Evolutionary conservation across 2,888 invertebrate genomes (phyloP), one percentile per base, ranked within the genome.

Genomic region (Eilema griseolum): DNA sequence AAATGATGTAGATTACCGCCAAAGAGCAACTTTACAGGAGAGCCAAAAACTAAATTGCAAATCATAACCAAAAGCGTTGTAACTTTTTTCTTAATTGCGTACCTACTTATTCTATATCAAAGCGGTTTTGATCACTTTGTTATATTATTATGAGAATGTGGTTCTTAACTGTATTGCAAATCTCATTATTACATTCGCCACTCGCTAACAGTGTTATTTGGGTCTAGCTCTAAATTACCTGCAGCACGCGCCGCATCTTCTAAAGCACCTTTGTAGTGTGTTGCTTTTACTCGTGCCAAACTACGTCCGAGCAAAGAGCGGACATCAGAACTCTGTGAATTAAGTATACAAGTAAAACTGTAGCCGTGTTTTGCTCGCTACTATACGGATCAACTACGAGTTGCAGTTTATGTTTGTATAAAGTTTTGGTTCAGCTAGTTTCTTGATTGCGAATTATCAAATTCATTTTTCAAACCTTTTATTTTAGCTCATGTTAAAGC

Each of bases 261-360:
- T 70, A 96, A 86, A 61, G 96, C 96, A 0, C 94, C 96, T 59
- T 82, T 83, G 78, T 96, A 96, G 81, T 96, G 89, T 59, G 95
- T 96, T 23, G 95, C 92, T 86, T 96, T 96, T 1, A 95, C 93
- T 33, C 95, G 86, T 7, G 96, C 95, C 78, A 92, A 86, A 75
- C 96, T 95, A 62, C 96, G 90, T 0, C 96, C 96, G 46, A 96
- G 89, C 31, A 96, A 86, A 0, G 96, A 95, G 66, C 93, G 90
- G 23, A 95, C 94, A 80, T 96, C 96, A 46, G 92, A 77, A 67
- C 84, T 83, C 94, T 95, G 82, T 67, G 75, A 87, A 85, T 73
- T 63, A 75, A 70, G 26, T 68, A 28, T 67, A 88, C 82, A 11
- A 23, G 56, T n/a, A 14, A 23, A 57, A 23, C 12, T 57, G 24